A percentile compares a stretch with the other conserved stretches of the same genome.
Evolutionary conservation across 2,888 invertebrate species (phyloP).

Genomic region (Watsonalla cultraria): DNA sequence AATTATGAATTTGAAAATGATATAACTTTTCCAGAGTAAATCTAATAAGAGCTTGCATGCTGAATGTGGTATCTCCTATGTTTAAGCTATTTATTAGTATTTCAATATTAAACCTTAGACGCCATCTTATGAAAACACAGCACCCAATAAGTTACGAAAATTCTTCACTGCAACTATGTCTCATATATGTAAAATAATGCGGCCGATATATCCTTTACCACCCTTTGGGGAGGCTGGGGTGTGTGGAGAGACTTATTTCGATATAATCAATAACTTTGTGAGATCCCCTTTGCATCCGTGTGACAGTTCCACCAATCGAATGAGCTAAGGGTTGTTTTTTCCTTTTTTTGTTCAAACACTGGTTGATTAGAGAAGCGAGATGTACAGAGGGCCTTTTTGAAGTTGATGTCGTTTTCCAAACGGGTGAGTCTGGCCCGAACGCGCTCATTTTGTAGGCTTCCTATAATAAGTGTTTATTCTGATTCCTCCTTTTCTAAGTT

Average conservation of each 20-base stretch:
- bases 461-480: conserved; percentile 54
- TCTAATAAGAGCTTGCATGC: too few species aligned
- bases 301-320: conserved; percentile 75
- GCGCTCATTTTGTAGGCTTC: conserved; percentile 46
- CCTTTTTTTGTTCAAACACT: conserved; percentile 70
- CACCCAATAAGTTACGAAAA: conserved; percentile 28
- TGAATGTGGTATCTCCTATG: too few species aligned
- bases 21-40: too few species aligned
- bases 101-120: neutral
- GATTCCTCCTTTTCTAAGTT: conserved; percentile 33
- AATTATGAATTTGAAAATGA: too few species aligned
- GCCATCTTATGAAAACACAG: neutral
- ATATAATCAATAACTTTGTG: conserved; percentile 80
- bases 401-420: conserved; percentile 59
- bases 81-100: too few species aligned
- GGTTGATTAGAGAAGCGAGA: conserved; percentile 68
- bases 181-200: conserved; percentile 79
- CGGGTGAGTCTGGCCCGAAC: conserved; percentile 38
- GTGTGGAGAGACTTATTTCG: conserved; percentile 71
- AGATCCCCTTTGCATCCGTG: conserved; percentile 79
- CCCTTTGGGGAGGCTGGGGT: conserved; percentile 43
- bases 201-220: conserved; percentile 70
- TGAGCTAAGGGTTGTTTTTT: conserved; percentile 60
- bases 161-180: conserved; percentile 72
- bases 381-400: conserved; percentile 55